A percentile compares a stretch with the other conserved stretches of the same genome.
phyloP scores from a whole-genome alignment of 1,140 invertebrate genomes.

The Steinernema feltiae region DNA sequence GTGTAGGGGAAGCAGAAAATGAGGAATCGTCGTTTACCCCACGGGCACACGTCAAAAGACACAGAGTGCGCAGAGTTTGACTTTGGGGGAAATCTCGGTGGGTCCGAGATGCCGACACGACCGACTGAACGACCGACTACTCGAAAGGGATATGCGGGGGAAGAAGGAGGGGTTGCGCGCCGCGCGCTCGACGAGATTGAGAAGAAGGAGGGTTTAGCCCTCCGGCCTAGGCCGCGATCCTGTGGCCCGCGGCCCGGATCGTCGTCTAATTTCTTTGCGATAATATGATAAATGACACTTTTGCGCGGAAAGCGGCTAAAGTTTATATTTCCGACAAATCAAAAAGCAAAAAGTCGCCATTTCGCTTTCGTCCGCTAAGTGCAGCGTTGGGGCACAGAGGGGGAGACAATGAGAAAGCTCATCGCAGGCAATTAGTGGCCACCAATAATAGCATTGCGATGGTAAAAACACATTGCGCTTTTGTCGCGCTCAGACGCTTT shows the following conservation, averaged over 20 bases:
- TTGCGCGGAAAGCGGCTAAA: not conserved
- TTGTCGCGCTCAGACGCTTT: no score
- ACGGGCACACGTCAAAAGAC: conserved; percentile 10
- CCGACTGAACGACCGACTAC: not conserved
- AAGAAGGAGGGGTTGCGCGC: not conserved
- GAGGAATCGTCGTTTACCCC: conserved; percentile 11
- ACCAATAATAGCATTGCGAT: no score
- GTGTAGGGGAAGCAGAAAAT: no score
- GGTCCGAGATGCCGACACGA: not conserved
- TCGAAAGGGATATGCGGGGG: not conserved
- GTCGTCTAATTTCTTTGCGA: not conserved
- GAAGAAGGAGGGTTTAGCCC: not conserved
- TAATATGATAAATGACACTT: conserved; percentile 8
- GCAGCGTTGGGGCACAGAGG: no score
- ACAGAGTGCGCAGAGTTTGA: no score
- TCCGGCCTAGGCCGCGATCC: not conserved
- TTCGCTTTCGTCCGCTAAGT: no score
- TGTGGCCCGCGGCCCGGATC: not conserved
- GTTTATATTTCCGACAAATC: no score
- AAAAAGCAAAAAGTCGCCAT: no score
- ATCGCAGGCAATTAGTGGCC: no score
- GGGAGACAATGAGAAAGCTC: no score
- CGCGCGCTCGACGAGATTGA: not conserved
- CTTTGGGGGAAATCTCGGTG: not conserved
- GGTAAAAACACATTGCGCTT: no score